phyloP scores from a whole-genome alignment of 1,140 invertebrate species.

The Hormaphis cornu region DNA sequence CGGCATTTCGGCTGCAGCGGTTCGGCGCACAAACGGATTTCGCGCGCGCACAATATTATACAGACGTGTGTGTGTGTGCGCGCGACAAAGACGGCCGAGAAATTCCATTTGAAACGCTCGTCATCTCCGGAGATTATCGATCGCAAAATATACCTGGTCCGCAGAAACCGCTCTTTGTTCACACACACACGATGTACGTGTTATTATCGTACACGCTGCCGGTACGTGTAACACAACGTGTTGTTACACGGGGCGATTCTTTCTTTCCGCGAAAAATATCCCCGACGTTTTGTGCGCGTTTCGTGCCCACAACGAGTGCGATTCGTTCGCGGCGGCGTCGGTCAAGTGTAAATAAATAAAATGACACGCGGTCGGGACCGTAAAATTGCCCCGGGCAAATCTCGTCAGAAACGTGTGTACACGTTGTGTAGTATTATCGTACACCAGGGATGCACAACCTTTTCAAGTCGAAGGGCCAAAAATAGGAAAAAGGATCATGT shows the following conservation, averaged over 20 bases:
- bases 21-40: too few species aligned
- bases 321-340: constrained; percentile 30
- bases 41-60: neutral
- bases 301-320: constrained; percentile 12
- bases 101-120: constrained; percentile 31
- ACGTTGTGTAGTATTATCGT: too few species aligned
- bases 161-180: neutral
- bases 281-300: neutral
- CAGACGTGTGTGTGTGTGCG: neutral
- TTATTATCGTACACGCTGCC: neutral
- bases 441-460: too few species aligned
- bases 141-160: neutral
- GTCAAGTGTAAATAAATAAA: constrained; percentile 32
- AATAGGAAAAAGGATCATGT: too few species aligned
- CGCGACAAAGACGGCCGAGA: neutral
- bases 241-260: too few species aligned
- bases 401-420: constrained; percentile 24
- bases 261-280: neutral
- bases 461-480: too few species aligned
- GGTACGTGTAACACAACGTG: too few species aligned
- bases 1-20: constrained; percentile 9
- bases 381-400: constrained; percentile 6
- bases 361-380: constrained; percentile 22
- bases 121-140: constrained; percentile 29
- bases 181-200: neutral